Evolutionary conservation across 2,113 vertebrate species (phyloP), one percentile per base, ranked within the genome.

Genomic region (Cariama cristata): DNA sequence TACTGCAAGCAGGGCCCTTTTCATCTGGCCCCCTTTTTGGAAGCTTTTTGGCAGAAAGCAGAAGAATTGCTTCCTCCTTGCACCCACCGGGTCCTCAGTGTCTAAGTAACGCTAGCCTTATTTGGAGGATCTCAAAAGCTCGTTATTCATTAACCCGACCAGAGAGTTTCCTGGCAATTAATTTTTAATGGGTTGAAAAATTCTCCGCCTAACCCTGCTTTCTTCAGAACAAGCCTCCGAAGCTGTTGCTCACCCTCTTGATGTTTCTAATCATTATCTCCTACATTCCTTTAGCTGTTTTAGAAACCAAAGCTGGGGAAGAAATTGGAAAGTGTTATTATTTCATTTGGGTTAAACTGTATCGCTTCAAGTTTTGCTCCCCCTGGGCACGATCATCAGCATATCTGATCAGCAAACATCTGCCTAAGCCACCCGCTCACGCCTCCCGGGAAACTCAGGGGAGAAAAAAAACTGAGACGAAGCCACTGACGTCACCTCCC

Each of bases 291-390:
- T 67, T 56, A 85, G 93, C 94, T 75, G 69, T 79, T 89, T 91
- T 45, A 94, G 86, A 94, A 95, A 94, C 92, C 81, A 94, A 95
- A 93, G 88, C 79, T 16, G 32, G 33, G 64, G 50, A 90, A 81
- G 86, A 96, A 83, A 93, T 92, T 88, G 94, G 86, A 85, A 97
- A 95, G 83, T 55, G 83, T 94, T 96, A 95, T 94, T 92, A 95
- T 96, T 98, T 96, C 94, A 84, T 98, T 97, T 90, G 95, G 96
- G 93, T 92, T 97, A 96, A 96, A 88, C 71, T 79, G 86, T 71
- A 80, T 88, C 23, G 24, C 96, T 96, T 83, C 69, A 63, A 95
- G 92, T 88, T 91, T 89, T 3, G 0, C 67, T 95, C 75, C 93
- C 91, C 73, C 44, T 62, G 74, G 94, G 91, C 93, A 79, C 2